Conservation (phyloP, 2,113 vertebrate species). For the Silurus asotus region DNA sequence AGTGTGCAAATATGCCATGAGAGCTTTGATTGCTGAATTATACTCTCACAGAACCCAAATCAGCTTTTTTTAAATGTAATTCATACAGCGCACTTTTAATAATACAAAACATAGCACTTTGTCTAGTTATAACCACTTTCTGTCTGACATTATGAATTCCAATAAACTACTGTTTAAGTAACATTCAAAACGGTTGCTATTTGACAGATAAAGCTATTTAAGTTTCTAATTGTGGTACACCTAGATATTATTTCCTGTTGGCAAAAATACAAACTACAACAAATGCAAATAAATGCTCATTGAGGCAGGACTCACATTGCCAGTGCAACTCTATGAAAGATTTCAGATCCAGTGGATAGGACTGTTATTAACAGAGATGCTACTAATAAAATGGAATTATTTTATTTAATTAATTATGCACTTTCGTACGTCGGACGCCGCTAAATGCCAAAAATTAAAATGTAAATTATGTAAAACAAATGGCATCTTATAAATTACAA, state of each 20-base stretch:
- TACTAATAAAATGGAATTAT: background rate
- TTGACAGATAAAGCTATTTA: background rate
- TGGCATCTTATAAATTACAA: background rate
- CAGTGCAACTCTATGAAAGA: background rate
- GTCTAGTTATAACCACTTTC: background rate
- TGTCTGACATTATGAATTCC: background rate
- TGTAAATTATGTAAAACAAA: too few species aligned
- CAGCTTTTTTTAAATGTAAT: background rate
- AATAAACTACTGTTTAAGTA: background rate
- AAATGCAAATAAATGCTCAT: background rate
- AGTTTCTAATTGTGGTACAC: background rate
- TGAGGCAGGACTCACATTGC: background rate
- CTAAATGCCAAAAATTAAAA: too few species aligned
- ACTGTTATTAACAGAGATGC: background rate
- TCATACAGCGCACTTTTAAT: background rate
- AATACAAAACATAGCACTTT: background rate
- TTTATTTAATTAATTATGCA: too few species aligned
- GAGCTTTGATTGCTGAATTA: background rate
- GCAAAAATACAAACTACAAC: background rate
- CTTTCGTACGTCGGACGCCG: too few species aligned
- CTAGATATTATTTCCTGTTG: background rate
- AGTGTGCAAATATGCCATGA: background rate
- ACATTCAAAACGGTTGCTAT: background rate
- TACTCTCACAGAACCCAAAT: background rate
- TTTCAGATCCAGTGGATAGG: background rate